Evolutionary conservation across 2,797 vertebrate genomes (phyloP).

Genomic region (Triplophysa bombifrons): DNA sequence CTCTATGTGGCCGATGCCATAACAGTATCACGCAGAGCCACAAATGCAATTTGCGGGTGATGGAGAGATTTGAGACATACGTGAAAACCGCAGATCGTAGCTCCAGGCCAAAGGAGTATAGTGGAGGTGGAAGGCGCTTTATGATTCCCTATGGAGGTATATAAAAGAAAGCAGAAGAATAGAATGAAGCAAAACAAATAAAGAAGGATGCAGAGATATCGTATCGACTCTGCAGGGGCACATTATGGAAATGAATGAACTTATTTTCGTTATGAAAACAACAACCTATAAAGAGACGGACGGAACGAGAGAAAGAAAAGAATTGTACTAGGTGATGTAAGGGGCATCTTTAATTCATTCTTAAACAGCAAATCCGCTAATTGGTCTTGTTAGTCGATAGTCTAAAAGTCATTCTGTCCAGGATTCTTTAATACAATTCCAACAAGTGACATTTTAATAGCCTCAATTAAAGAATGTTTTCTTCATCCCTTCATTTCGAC

Average conservation of each 20-base stretch:
- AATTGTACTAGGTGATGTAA: conserved; percentile 4
- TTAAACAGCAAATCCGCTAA: neutral
- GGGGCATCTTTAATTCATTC: conserved; percentile 20
- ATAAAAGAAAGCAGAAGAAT: conserved; percentile 46
- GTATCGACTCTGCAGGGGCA: conserved; percentile 55
- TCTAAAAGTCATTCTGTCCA: neutral
- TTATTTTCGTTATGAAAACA: conserved; percentile 29
- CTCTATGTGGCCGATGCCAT: conserved; percentile 60
- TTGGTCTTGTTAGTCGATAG: conserved; percentile 4
- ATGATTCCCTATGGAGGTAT: conserved; percentile 64
- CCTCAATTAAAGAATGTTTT: neutral
- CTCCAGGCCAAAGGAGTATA: conserved; percentile 54
- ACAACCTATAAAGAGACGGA: conserved; percentile 21
- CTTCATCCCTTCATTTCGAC: neutral
- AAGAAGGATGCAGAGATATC: conserved; percentile 56
- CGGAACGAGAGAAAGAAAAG: neutral
- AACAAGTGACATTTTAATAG: neutral
- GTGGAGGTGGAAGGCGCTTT: conserved; percentile 60
- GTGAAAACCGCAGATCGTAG: conserved; percentile 58
- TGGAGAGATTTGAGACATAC: conserved; percentile 49
- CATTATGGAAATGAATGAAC: conserved; percentile 32
- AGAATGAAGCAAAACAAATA: conserved; percentile 49
- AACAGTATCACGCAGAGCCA: conserved; percentile 63
- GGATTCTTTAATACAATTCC: neutral
- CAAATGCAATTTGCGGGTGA: conserved; percentile 59